Base-by-base conservation (phyloP, 1,140 invertebrate species). In the Dendrolimus punctatus region DNA sequence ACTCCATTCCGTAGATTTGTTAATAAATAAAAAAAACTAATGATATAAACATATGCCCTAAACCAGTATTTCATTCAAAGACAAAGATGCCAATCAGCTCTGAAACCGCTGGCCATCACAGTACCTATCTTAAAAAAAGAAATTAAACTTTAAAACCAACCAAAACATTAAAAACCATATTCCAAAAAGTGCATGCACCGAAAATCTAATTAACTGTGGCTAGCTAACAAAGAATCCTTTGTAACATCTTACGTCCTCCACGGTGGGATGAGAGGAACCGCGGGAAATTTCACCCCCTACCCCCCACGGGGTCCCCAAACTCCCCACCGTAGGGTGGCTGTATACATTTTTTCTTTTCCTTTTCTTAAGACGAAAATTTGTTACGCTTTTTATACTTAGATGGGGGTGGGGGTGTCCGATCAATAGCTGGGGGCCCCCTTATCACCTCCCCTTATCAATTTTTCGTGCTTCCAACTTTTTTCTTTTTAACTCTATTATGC, bases 361-460 rank as follows among this genome's bases (percentile, higher is more conserved):
- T 86, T 84, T 86, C 82, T 86, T 86, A 86, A 85, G 82, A 85
- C 82, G 82, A 84, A 85, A 84, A 85, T 85, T 85, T 85, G 82
- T 85, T 85, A 85, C 82, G 79, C 80, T 85, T 85, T 85, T 84
- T 85, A 84, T 85, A 84, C 73, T 76, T 85, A 81, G 7, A 10
- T 23, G 68, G 68, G 79, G 76, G 67, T 67, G 72, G 67, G 54
- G 58, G 51, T 54, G 54, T 39, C 68, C 73, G 81, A 82, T 85
- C 79, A 73, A 82, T 85, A 82, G 64, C 6, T 49, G 48, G 58
- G 61, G 66, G 56, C 57, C 43, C 64, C 68, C 68, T 73, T 77
- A 76, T 73, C 72, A 73, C 73, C 78, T 60, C 76, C 80, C 79
- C 65, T 78, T 85, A 85, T 85, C 82, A 85, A 85, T 85, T 84